Evolutionary conservation across 1,140 invertebrate genomes (phyloP), one percentile per base, ranked within the genome.

Genomic region (Centruroides sculpturatus): DNA sequence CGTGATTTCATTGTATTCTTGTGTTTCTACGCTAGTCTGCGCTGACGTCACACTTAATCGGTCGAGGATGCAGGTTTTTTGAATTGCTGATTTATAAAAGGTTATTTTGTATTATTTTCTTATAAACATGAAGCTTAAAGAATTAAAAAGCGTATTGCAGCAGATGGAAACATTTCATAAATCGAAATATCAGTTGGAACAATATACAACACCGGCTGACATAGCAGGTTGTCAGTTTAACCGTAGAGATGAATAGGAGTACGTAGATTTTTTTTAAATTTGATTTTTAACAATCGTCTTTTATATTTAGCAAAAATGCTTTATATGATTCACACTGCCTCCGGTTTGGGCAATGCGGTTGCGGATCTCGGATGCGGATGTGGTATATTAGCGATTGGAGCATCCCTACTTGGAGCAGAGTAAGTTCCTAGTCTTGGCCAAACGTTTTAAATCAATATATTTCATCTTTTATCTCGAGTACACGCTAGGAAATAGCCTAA

Each of bases 281-380:
- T 52, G 11, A 13, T 11, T 41, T 23, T 23, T 23, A 23, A 23
- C 2, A 23, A 23, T 23, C 23, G 23, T 23, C 23, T 47, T 53
- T 63, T 52, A 59, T 51, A 46, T 72, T 48, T 69, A 76, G 85
- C 90, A 49, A 80, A 84, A 64, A 85, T 95, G 76, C 73, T 95
- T 23, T 84, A 93, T 70, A 85, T 84, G 11, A 91, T 94, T 62
- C 83, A 91, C 70, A 78, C 81, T 12, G 80, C 83, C 61, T 89
- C 80, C 78, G 81, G 69, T 55, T 69, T 81, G n/a, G 69, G 67
- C 36, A 74, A 73, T 55, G 59, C 66, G 55, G 79, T 98, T 0
- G 84, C 86, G 23, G 94, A 99, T 80, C 80, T 98, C 54, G 94
- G 95, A 4, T 88, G 85, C 74, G 95, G 95, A 2, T 91, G 88